Evolutionary conservation across 2,113 vertebrate species (phyloP).

Genomic region (Oryctolagus cuniculus): mOryCun1.1 NC_091434.1:67458501-67459000

Average conservation of each 20-base stretch:
- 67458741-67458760: background rate
- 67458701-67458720: background rate
- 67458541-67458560: background rate
- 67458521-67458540: background rate
- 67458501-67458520: background rate
- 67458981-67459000: slow-evolving; percentile 43
- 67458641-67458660: slow-evolving; percentile 22
- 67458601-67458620: background rate
- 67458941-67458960: background rate
- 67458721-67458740: background rate
- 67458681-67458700: background rate
- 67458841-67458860: slow-evolving; percentile 20
- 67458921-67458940: slow-evolving; percentile 1
- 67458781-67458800: background rate
- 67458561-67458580: background rate
- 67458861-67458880: background rate
- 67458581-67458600: slow-evolving; percentile 4
- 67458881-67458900: background rate
- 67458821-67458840: background rate
- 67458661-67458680: slow-evolving; percentile 37
- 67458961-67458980: background rate
- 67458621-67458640: background rate
- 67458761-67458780: background rate
- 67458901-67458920: slow-evolving; percentile 22
- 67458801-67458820: background rate